A percentile compares a stretch with the other conserved stretches of the same genome.
Evolutionary conservation across 2,113 vertebrate species (phyloP).

Genomic region (Neodontobutis hainanensis): DNA sequence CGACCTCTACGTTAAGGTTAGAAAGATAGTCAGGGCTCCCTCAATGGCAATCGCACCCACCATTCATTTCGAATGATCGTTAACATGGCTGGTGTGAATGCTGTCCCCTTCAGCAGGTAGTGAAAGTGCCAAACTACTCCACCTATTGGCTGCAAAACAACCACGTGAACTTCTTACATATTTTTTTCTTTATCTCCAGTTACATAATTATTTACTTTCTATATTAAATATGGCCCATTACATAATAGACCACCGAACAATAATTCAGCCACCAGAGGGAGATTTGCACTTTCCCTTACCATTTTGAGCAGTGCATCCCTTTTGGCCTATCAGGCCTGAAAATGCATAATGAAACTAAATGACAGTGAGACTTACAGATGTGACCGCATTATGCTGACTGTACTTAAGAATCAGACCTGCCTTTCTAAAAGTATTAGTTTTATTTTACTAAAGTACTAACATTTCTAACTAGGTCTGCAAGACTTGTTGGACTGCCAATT

Average conservation of each 20-base stretch:
- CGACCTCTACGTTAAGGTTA: slow-evolving; percentile 8
- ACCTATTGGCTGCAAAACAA: slow-evolving; percentile 19
- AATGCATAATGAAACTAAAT: slow-evolving; percentile 38
- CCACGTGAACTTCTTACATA: too few relatives aligned
- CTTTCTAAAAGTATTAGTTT: background rate
- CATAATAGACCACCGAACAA: background rate
- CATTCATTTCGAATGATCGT: slow-evolving; percentile 9
- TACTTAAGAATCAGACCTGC: too few relatives aligned
- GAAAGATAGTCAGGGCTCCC: slow-evolving; percentile 42
- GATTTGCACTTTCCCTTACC: slow-evolving; percentile 28
- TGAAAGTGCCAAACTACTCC: slow-evolving; percentile 23
- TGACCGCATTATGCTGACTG: too few relatives aligned
- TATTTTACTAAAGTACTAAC: background rate
- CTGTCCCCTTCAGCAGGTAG: slow-evolving; percentile 35
- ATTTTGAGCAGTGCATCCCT: slow-evolving; percentile 48
- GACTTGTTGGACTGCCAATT: too few relatives aligned
- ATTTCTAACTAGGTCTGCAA: too few relatives aligned
- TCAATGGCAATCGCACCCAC: slow-evolving; percentile 46
- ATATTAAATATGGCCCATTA: background rate
- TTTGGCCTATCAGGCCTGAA: slow-evolving; percentile 59
- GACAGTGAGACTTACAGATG: slow-evolving; percentile 31
- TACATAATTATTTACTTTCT: background rate
- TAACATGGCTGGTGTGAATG: slow-evolving; percentile 37
- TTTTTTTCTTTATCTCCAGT: background rate
- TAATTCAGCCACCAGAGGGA: slow-evolving; percentile 18